Evolutionary conservation across 2,888 invertebrate genomes (phyloP), one percentile per base, ranked within the genome.

Genomic region (Acronicta aceris): DNA sequence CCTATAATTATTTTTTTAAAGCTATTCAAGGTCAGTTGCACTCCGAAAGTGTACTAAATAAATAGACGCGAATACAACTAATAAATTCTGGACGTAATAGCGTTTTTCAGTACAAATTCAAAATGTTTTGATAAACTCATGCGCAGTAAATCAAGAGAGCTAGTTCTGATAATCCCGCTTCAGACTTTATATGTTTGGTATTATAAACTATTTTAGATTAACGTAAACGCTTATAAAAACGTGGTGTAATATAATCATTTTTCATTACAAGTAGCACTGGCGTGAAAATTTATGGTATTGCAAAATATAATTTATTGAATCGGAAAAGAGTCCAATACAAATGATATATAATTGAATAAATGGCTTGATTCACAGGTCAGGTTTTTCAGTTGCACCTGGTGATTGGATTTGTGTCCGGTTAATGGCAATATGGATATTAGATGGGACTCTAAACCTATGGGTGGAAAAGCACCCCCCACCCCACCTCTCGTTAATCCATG

Each of bases 181-280:
- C 43, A 17, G 41, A 69, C 52, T 72, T 48, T 49, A 69, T 56
- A 38, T 60, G 42, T 60, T 70, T 60, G 38, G 53, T 72, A 60
- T 74, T 54, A 65, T 56, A 27, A 12, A 51, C 49, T 42, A 43
- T 13, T 40, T 25, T 59, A 13, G 41, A 57, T 15, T 16, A 16
- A 43, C 6, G 48, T 40, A 16, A 36, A 36, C 17, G 12, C 17
- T 54, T 25, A 36, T 9, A 47, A 49, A 56, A 70, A 64, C 38
- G 36, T 50, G 49, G 55, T 30, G 48, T 43, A 10, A 30, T 59
- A 54, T 30, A 30, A 53, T 53, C 25, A 59, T 43, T 58, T 55
- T 68, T 59, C 40, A 47, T 71, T 16, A 43, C 15, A 41, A 59
- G 15, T 15, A 43, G 43, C n/a, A n/a, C n/a, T 49, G 33, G 48